A percentile compares a stretch with the other conserved stretches of the same genome.
Evolutionary conservation across 1,140 invertebrate genomes (phyloP).

Genomic region (Anoplophora glabripennis): DNA sequence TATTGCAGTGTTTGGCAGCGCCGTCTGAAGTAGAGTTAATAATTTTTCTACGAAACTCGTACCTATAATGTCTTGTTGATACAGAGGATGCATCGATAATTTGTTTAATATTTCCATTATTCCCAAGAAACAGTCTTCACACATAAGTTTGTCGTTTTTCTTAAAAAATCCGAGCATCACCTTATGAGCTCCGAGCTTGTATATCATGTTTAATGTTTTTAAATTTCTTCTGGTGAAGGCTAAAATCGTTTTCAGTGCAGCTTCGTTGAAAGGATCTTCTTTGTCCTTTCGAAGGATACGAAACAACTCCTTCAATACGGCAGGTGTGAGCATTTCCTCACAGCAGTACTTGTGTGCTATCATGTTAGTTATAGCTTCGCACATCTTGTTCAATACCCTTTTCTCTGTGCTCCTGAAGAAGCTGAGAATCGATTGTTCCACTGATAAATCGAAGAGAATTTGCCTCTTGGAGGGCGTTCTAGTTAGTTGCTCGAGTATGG

Average conservation of each 20-base stretch:
- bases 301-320: slow-evolving; percentile 28
- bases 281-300: slow-evolving; percentile 24
- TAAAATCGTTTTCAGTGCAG: slow-evolving; percentile 30
- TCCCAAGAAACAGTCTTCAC: slow-evolving; percentile 20
- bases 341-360: slow-evolving; percentile 37
- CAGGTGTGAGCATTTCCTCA: slow-evolving; percentile 35
- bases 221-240: slow-evolving; percentile 24
- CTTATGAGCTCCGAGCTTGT: slow-evolving; percentile 16
- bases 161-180: slow-evolving; percentile 30
- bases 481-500: slow-evolving; percentile 31
- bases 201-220: slow-evolving; percentile 25
- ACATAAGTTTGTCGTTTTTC: slow-evolving; percentile 11
- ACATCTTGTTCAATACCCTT: slow-evolving; percentile 31
- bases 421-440: slow-evolving; percentile 35
- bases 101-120: slow-evolving; percentile 32
- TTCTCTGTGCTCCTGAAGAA: slow-evolving; percentile 34
- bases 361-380: slow-evolving; percentile 32
- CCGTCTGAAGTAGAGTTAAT: too few species aligned
- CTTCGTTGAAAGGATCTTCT: slow-evolving; percentile 30
- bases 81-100: slow-evolving; percentile 22
- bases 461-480: slow-evolving; percentile 31
- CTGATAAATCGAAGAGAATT: slow-evolving; percentile 38
- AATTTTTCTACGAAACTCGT: too few species aligned
- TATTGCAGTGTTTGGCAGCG: too few species aligned
- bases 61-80: too few species aligned